Evolutionary conservation across 2,113 vertebrate genomes (phyloP), one percentile per base, ranked within the genome.

Genomic region (Pteronura brasiliensis): DNA sequence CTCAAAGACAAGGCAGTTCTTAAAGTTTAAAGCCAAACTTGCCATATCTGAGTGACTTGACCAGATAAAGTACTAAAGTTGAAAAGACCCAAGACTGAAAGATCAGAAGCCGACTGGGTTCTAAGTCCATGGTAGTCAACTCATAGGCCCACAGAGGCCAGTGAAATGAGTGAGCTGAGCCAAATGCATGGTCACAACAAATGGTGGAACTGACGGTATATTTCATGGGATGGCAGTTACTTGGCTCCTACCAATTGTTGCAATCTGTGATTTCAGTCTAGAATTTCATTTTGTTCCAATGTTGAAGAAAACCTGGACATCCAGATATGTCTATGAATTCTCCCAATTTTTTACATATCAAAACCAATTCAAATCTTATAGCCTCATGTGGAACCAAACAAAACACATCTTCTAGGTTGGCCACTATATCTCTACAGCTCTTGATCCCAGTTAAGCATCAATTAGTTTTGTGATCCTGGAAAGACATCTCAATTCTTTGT

Each of bases 1-100:
- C 90, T 96, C 74, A 76, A 29, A 89, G 52, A 89, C 13, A 96
- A 96, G 89, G 55, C 27, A 72, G 23, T 86, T 86, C 34, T 94
- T 69, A 47, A 86, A 88, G 79, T 69, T 82, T 71, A n/a, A 95
- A 92, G 69, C 27, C n/a, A 82, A 74, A 67, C 1, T 85, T 82
- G 47, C 2, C 25, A 61, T 72, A 77, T 69, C n/a, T 21, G 15
- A 90, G 7, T 59, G 49, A 49, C 17, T 93, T 71, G 49, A 88
- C 76, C 25, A 65, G n/a, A 55, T 72, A 89, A 97, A 84, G 11
- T 61, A 74, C 17, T 86, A 21, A 92, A 93, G 21, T 81, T 44
- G 69, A 82, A 90, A 88, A 71, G 52, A 88, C 12, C 7, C 57
- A 6, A 2, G 25, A 80, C 8, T 88, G n/a, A 23, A 31, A 44